Evolutionary conservation across 1,140 invertebrate genomes (phyloP).

Genomic region (Drosophila aff.): DNA sequence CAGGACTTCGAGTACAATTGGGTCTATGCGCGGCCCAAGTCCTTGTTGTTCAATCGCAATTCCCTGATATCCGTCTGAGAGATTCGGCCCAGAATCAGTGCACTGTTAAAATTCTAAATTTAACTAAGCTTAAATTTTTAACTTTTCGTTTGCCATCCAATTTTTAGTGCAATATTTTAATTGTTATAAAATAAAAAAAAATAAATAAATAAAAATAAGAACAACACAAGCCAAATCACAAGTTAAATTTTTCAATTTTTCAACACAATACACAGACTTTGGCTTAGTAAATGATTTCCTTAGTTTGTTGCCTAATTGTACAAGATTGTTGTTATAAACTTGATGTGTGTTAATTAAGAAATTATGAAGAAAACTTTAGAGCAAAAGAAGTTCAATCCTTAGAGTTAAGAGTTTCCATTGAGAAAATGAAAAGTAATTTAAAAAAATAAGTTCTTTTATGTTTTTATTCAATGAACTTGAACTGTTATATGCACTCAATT

Average conservation of each 20-base stretch:
- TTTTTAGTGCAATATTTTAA: constrained; percentile 82
- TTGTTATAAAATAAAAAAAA: constrained; percentile 4
- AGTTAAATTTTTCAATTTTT: neutral
- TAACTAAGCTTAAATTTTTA: neutral
- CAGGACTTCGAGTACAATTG: constrained; percentile 83
- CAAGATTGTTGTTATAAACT: constrained; percentile 12
- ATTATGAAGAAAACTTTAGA: neutral
- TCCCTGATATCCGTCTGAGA: constrained; percentile 77
- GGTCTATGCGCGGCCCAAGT: constrained; percentile 83
- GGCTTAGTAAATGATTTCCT: constrained; percentile 28
- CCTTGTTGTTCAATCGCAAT: constrained; percentile 79
- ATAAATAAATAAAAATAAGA: constrained; percentile 11
- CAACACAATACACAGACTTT: constrained; percentile 30
- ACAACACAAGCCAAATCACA: constrained; percentile 19
- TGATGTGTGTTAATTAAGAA: constrained; percentile 11
- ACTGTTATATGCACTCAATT: neutral
- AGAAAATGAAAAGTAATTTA: neutral
- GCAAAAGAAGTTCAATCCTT: neutral
- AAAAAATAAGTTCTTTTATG: no score
- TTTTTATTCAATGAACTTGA: neutral
- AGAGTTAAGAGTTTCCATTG: neutral
- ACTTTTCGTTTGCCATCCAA: constrained; percentile 28
- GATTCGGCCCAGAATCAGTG: constrained; percentile 5
- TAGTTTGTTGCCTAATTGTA: constrained; percentile 37
- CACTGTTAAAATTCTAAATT: constrained; percentile 14